Base-by-base conservation (phyloP, 2,113 vertebrate genomes). In the Hippolais icterina region DNA sequence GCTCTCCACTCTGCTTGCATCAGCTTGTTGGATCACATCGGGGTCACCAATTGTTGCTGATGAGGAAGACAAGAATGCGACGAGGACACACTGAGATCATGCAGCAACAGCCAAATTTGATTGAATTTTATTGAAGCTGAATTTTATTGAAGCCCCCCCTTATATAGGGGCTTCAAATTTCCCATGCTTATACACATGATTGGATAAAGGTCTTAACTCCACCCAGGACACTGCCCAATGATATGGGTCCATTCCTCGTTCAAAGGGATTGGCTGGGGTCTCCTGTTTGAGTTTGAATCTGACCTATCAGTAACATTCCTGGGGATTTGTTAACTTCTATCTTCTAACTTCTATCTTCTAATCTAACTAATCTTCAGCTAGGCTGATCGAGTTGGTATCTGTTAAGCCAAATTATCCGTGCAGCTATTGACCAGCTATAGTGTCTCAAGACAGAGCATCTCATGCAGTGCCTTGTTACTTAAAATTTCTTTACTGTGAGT, bases 401-500 rank as follows among this genome's bases (percentile, higher is more conserved):
- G 17, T 13, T 41, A 41, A 11, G 27, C 35, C 5, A 3, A 60
- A 61, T 39, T 27, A 19, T 39, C 25, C 19, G 35, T 39, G 59
- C 59, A 19, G 59, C 16, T 19, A 9, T 28, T 39, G 35, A 19
- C 16, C 14, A 56, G 19, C 25, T 52, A 28, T 52, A 27, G 50
- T 52, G 25, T 28, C 27, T 28, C 31, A 33, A 53, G 52, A 90
- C 24, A 35, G 47, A 94, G 37, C 83, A 66, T 89, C 89, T 59
- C 50, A 63, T n/a, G 66, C 82, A 89, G 63, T 47, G 56, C 10
- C 75, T 85, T 77, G 71, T 93, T 97, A 94, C 66, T 92, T 88
- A 41, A 10, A 54, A 96, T 97, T 97, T 96, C 83, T 96, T 87
- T 59, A 49, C 64, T 70, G 63, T 68, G 39, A 52, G 50, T 85